Evolutionary conservation across 2,113 vertebrate species (phyloP).

Genomic region (Leptocoma aspasia): DNA sequence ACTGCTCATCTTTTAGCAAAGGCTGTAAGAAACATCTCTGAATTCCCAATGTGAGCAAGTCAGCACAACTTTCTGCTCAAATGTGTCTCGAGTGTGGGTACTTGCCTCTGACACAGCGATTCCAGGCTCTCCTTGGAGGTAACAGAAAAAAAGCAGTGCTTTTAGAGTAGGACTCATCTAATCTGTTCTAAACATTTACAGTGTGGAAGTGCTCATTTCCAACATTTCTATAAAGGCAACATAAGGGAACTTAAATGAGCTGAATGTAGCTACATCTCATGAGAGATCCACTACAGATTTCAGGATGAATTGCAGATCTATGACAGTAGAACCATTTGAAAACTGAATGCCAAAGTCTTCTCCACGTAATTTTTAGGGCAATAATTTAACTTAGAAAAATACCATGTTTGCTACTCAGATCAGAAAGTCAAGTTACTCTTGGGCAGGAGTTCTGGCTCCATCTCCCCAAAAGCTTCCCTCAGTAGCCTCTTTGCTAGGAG

Average conservation of each 20-base stretch:
- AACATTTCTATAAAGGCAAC: background rate
- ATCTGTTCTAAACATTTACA: background rate
- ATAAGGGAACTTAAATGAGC: background rate
- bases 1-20: background rate
- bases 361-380: background rate
- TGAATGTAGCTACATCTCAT: background rate
- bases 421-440: background rate
- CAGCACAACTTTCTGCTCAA: background rate
- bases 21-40: background rate
- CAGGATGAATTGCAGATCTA: background rate
- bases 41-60: background rate
- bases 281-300: background rate
- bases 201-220: background rate
- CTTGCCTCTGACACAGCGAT: background rate
- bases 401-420: background rate
- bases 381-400: background rate
- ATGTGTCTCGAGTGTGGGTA: fast-evolving
- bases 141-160: background rate
- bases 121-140: background rate
- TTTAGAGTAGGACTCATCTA: background rate
- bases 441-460: background rate
- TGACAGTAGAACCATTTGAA: background rate
- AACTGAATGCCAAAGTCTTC: background rate
- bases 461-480: background rate
- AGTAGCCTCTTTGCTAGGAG: background rate